Base-by-base conservation (phyloP, 1,140 invertebrate genomes). In the Mizuhopecten yessoensis region DNA sequence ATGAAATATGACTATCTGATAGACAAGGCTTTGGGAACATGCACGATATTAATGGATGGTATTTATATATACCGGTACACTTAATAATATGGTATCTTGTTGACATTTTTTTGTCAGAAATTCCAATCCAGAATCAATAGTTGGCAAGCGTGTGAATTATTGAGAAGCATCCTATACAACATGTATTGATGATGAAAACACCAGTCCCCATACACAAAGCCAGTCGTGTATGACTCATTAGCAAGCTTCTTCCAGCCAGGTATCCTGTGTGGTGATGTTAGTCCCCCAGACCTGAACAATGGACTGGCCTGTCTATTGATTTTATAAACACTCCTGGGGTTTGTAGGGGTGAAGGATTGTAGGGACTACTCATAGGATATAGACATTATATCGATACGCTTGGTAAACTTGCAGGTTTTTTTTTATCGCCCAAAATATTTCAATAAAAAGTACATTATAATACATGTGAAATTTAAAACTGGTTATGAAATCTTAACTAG, bases 201-300 rank as follows among this genome's bases (percentile, higher is more conserved):
- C 17, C 36, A 39, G 36, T 13, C 36, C 36, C 36, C 9, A 9
- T 75, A 75, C 57, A 75, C 57, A 75, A 75, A 75, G 57, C 57
- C 57, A 75, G 23, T 75, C 57, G 57, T 75, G 57, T 75, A 75
- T 75, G 57, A 75, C 57, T 75, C 57, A 75, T 75, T 75, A 75
- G 57, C 57, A 75, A 29, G n/a, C 57, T 75, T 29, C n/a, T n/a
- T n/a, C 15, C n/a, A 75, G 23, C n/a, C 57, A 75, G 57, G 57
- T 75, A 75, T 75, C 57, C 57, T 75, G 57, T 75, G 23, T 75
- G n/a, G 57, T 75, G 57, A 29, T 75, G 42, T 9, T n/a, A 75
- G 5, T 17, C 57, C 57, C 57, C 57, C 23, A 75, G n/a, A 75
- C 57, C 11, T n/a, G 57, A 0, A 75, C 23, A 75, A 75, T 75